Base-by-base conservation (phyloP, 2,797 vertebrate genomes). In the Lithobates sylvaticus region DNA sequence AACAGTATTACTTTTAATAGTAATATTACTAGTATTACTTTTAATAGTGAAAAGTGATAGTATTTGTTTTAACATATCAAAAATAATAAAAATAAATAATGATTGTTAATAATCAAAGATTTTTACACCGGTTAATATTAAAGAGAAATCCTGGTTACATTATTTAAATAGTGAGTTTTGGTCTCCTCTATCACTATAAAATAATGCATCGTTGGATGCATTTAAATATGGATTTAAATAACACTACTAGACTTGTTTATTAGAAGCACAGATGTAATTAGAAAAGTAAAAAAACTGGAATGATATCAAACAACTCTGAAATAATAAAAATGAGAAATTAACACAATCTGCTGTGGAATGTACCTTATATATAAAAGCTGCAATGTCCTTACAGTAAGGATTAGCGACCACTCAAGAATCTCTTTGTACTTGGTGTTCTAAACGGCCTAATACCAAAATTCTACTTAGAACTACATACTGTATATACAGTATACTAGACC, bases 241-340 rank as follows among this genome's bases (percentile, higher is more conserved):
- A 21, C 23, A 83, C 58, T 29, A 70, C 73, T 90, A 89, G 58
- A 27, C 8, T 74, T 16, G 73, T 87, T 80, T 39, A 78, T 0
- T 1, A 23, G 72, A 88, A 8, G 36, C 21, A 70, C 87, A 78
- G 5, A 29, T 27, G 72, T 78, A 78, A 78, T 68, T 68, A 70
- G 2, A 54, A 89, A 84, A 89, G 15, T 26, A 26, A 10, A 34
- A 32, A 73, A 67, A 65, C 44, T 50, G n/a, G 10, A 81, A 69
- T 79, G 71, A 89, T 61, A 77, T 10, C 8, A 78, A 39, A 34
- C 26, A 83, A 0, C 15, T 69, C 6, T 0, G 1, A 74, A 73
- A 83, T 36, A 9, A 1, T 6, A n/a, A 90, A 88, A 27, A 50
- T 36, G 2, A 68, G 9, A 44, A 76, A 68, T 26, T 3, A 29